phyloP scores from a whole-genome alignment of 2,888 invertebrate species.

The Meiosimyza platycephala region DNA sequence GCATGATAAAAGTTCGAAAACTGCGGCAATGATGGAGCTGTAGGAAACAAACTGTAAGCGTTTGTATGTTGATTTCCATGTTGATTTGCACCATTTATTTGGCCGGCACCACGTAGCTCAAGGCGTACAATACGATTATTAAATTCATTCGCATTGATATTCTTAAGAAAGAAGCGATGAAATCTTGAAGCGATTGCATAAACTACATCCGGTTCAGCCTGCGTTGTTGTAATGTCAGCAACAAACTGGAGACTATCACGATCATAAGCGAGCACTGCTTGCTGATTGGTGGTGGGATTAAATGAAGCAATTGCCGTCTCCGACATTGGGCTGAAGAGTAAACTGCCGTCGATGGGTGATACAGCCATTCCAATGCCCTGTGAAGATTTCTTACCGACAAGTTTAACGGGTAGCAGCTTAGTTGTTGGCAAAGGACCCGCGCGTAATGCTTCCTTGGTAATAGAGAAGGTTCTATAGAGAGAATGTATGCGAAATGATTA shows the following conservation, averaged over 20 bases:
- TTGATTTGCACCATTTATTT: neutral
- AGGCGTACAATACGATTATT: slow-evolving; percentile 81
- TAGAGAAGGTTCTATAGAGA: slow-evolving; percentile 76
- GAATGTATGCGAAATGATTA: neutral
- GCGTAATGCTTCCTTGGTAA: slow-evolving; percentile 78
- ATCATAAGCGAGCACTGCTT: slow-evolving; percentile 80
- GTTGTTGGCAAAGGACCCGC: slow-evolving; percentile 79
- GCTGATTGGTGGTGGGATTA: slow-evolving; percentile 79
- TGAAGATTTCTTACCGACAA: slow-evolving; percentile 86
- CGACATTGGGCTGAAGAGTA: slow-evolving; percentile 81
- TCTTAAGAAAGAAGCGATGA: slow-evolving; percentile 82
- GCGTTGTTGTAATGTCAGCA: slow-evolving; percentile 78
- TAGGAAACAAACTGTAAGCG: neutral
- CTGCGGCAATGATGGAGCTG: slow-evolving; percentile 27
- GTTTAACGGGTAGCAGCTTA: slow-evolving; percentile 78
- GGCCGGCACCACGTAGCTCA: slow-evolving; percentile 48
- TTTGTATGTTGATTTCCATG: neutral
- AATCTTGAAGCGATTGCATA: slow-evolving; percentile 82
- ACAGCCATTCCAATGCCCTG: slow-evolving; percentile 82
- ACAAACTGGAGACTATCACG: slow-evolving; percentile 80
- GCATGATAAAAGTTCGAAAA: slow-evolving; percentile 32
- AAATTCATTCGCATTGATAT: slow-evolving; percentile 75
- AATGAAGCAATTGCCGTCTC: slow-evolving; percentile 86
- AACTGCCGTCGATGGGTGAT: slow-evolving; percentile 78
- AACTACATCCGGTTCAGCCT: slow-evolving; percentile 76